These are phyloP conservation scores for Tiaroga cobitis DNA, from an alignment of 2,797 vertebrate genomes.

Conservation along the genomic window DNA sequence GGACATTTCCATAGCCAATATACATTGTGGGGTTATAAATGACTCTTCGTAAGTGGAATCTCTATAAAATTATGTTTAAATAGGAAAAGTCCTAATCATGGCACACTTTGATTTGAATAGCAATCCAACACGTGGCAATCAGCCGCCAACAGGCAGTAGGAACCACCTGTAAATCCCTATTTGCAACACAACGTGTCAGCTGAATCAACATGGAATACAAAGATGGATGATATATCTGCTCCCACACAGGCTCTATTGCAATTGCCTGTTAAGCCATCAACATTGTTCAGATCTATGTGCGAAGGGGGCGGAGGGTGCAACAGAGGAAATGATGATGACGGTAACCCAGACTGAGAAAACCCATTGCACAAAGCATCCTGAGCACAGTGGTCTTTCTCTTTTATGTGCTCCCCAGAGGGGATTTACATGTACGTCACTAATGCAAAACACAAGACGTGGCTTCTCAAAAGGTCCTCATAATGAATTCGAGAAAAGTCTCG, in stretches of 20 bases:
- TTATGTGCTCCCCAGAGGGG: conserved; percentile 8
- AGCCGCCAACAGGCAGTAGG: conserved; percentile 60
- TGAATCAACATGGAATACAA: conserved; percentile 74
- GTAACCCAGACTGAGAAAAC: conserved; percentile 42
- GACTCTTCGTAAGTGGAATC: not conserved
- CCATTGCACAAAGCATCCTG: conserved; percentile 16
- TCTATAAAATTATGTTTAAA: not conserved
- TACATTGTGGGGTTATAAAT: not conserved
- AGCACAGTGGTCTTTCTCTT: conserved; percentile 37
- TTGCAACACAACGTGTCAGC: conserved; percentile 69
- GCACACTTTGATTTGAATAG: conserved; percentile 9
- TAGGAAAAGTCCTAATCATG: not conserved
- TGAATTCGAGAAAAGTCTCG: not conserved
- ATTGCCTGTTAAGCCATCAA: conserved; percentile 50
- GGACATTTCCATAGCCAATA: too few relatives aligned
- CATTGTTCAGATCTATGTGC: conserved; percentile 51
- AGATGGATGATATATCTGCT: conserved; percentile 62
- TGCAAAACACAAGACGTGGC: not conserved
- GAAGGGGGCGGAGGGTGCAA: conserved; percentile 31
- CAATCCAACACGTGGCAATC: conserved; percentile 65
- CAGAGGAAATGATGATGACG: conserved; percentile 34
- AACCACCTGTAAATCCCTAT: conserved; percentile 66
- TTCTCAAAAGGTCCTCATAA: not conserved
- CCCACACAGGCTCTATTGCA: conserved; percentile 55
- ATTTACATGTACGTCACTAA: conserved; percentile 30